Evolutionary conservation across 2,888 invertebrate genomes (phyloP).

Genomic region (Acholoe squamosa): DNA sequence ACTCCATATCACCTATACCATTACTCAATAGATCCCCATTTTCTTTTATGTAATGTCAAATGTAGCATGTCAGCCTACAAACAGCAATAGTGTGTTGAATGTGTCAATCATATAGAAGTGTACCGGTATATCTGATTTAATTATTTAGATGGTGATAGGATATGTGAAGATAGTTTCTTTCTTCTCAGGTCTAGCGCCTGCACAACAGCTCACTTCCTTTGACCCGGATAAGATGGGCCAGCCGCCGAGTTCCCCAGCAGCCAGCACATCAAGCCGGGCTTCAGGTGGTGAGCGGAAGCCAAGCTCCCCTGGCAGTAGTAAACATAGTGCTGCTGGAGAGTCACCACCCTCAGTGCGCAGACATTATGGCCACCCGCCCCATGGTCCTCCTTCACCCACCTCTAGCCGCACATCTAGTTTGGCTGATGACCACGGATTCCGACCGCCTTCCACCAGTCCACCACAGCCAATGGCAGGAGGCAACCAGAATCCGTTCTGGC

Average conservation of each 20-base stretch:
- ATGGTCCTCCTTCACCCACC: constrained; percentile 39
- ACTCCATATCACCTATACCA: no score
- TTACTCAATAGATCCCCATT: no score
- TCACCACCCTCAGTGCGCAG: background rate
- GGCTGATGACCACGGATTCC: constrained; percentile 46
- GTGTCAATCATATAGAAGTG: no score
- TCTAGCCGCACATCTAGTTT: constrained; percentile 35
- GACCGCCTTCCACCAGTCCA: constrained; percentile 49
- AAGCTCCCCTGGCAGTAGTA: constrained; percentile 29
- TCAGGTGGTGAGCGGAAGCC: background rate
- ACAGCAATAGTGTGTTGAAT: no score
- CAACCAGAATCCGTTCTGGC: constrained; percentile 34
- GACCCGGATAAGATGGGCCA: constrained; percentile 54
- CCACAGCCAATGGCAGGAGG: background rate
- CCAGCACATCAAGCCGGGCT: constrained; percentile 33
- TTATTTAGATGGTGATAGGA: no score
- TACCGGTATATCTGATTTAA: no score
- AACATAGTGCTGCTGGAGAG: constrained; percentile 1
- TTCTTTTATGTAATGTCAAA: no score
- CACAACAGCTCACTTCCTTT: constrained; percentile 66
- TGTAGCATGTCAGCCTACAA: no score
- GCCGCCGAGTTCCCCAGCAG: constrained; percentile 55
- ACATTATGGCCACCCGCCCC: background rate
- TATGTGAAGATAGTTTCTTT: no score
- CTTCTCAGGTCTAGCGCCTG: constrained; percentile 65